Base-by-base conservation (phyloP, 2,113 vertebrate genomes). In the Daubentonia madagascariensis region DNA sequence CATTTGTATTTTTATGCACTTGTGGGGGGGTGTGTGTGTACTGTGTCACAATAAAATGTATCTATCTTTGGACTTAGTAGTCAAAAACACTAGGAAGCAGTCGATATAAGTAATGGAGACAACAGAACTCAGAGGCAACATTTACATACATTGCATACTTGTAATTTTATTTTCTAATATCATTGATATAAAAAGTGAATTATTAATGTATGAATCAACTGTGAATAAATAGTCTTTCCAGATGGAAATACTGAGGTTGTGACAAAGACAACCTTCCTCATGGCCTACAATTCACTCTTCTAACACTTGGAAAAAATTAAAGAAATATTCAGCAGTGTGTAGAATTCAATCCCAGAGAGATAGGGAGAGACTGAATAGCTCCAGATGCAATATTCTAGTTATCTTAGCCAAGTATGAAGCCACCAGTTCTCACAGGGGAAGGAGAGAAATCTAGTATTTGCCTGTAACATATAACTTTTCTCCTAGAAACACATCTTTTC, bases 161-260 rank as follows among this genome's bases (percentile, higher is more conserved):
- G 0, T 59, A 63, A 61, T 92, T 65, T 94, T 35, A 48, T 94
- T 95, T 92, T 90, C 45, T 59, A 35, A 96, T 92, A 43, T 87
- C 28, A 48, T 22, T 61, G 4, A 59, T 92, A 6, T 54, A 61
- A 43, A 85, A 94, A n/a, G 5, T 86, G 28, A 7, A 80, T 76
- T 70, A 63, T n/a, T n/a, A n/a, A n/a, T n/a, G n/a, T 40, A 20
- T 32, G 17, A 45, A 23, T 50, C 76, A 85, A 61, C 3, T 1
- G 14, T 65, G 43, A 80, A 37, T 86, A 81, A 43, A 45, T 45
- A 35, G 13, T 79, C 13, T 76, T 95, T 96, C 68, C 61, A 94
- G 65, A 70, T 25, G 11, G 65, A 90, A 92, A 35, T 7, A 85
- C 20, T 70, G 70, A 1, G 1, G 37, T 94, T 80, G 13, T 84